Evolutionary conservation across 2,888 invertebrate genomes (phyloP).

Genomic region (Nephrotoma guestfalica): DNA sequence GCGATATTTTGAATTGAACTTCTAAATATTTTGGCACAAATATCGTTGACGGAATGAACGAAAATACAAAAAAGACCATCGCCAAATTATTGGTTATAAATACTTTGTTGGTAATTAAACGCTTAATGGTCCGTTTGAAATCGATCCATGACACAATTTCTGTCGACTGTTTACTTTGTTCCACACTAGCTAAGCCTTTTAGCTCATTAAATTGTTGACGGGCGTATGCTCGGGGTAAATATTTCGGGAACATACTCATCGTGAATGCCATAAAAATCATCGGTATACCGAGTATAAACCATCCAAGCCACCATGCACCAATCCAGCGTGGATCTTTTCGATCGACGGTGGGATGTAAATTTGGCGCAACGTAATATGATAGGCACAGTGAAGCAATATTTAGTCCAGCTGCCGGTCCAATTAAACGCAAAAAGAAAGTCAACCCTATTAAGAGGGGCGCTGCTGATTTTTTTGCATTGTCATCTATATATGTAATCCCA

Average conservation of each 20-base stretch:
- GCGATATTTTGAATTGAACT: conserved; percentile 51
- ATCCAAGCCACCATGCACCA: conserved; percentile 74
- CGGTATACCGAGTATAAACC: conserved; percentile 47
- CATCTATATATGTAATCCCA: conserved; percentile 60
- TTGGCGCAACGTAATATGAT: conserved; percentile 49
- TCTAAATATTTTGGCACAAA: conserved; percentile 61
- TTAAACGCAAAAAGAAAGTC: conserved; percentile 49
- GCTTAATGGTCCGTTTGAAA: conserved; percentile 38
- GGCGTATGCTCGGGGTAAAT: conserved; percentile 40
- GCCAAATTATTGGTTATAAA: conserved; percentile 47
- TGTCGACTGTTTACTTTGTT: not conserved
- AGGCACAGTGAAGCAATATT: conserved; percentile 48
- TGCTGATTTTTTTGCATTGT: conserved; percentile 55
- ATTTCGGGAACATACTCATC: conserved; percentile 41
- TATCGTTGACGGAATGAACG: conserved; percentile 52
- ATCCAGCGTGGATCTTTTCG: conserved; percentile 60
- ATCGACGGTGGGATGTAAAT: conserved; percentile 46
- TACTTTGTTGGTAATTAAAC: conserved; percentile 42
- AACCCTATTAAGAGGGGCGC: conserved; percentile 44
- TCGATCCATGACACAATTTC: conserved; percentile 25
- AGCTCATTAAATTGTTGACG: conserved; percentile 23
- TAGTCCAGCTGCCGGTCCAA: conserved; percentile 55
- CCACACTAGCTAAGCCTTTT: conserved; percentile 11
- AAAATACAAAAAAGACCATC: conserved; percentile 45
- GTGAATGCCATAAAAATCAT: conserved; percentile 43